Percentiles rank a stretch among this genome's conserved stretches.
Evolutionary conservation across 1,140 invertebrate genomes (phyloP).

Genomic region (Linepithema humile): DNA sequence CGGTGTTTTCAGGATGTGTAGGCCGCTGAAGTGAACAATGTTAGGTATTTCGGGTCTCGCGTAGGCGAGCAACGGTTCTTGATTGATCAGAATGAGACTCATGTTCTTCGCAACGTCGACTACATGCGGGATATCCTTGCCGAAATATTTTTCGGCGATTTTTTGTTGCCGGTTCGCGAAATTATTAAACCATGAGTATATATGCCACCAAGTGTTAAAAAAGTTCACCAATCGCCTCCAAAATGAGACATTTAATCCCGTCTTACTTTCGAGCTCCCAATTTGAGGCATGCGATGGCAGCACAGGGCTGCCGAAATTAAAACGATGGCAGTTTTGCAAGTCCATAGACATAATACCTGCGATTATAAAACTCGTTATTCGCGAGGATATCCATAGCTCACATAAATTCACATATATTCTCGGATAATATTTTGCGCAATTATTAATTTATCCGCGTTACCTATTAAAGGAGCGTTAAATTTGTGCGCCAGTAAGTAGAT

Average conservation of each 20-base stretch:
- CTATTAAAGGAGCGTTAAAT: constrained; percentile 71
- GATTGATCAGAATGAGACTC: constrained; percentile 35
- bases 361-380: neutral
- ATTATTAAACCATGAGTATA: constrained; percentile 25
- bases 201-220: neutral
- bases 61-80: constrained; percentile 84
- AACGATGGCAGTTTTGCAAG: neutral
- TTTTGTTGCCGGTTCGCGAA: constrained; percentile 10
- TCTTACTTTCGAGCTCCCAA: constrained; percentile 56
- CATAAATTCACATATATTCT: too few relatives aligned
- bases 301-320: constrained; percentile 54
- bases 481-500: constrained; percentile 60
- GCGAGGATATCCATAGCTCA: neutral
- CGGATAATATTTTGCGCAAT: too few relatives aligned
- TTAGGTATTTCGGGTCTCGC: constrained; percentile 85
- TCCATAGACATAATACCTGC: constrained; percentile 60
- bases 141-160: constrained; percentile 38
- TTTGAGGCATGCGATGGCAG: constrained; percentile 66
- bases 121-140: constrained; percentile 29
- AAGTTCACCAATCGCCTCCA: constrained; percentile 58
- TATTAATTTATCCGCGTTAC: constrained; percentile 62
- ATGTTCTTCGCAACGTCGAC: constrained; percentile 39
- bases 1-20: constrained; percentile 79
- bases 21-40: constrained; percentile 84
- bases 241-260: constrained; percentile 46